Evolutionary conservation across 2,888 invertebrate genomes (phyloP), one percentile per base, ranked within the genome.

Genomic region (Leptinotarsa tumamoca): DNA sequence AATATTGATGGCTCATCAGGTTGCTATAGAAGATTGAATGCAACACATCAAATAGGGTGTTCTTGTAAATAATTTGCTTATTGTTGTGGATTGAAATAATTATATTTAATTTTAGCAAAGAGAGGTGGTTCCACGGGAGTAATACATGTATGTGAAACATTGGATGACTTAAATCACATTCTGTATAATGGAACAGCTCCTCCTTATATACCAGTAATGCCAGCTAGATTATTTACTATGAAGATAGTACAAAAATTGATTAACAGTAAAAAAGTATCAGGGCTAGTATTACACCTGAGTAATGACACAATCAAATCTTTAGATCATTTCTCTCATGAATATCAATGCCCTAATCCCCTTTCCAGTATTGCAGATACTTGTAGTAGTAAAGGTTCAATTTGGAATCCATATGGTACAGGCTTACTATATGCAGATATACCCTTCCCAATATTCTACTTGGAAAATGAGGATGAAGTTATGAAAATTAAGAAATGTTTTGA

Each of bases 1-100:
- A 88, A 92, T 15, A 92, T 97, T 72, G 90, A 91, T 82, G 94
- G 94, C 67, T 91, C 92, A 67, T 90, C 92, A 74, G 93, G 94
- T 71, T 99, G 99, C 90, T 97, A 97, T 86, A 92, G 97, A 79
- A 91, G 97, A 78, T 89, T 98, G 79, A 98, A 98, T 91, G 97
- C 94, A 75, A 98, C 98, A 15, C 96, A 98, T 89, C 96, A 98
- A 89, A 94, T 95, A 82, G 99, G 99, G 77, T 99, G 98, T 88
- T 93, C 96, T 71, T 97, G 98, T 98, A 91, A 92, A 94, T 91
- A 74, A 56, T 50, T 51, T 18, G 18, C 51, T 50, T 71, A 21
- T 51, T 27, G 23, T 43, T 50, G 18, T 73, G 72, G 50, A 23
- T 61, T 23, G 49, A 71, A 52, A 21, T 54, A 18, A 10, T 54